A percentile compares a stretch with the other conserved stretches of the same genome.
Conservation (phyloP, 2,888 invertebrate species). For the Geotrupes spiniger region DNA sequence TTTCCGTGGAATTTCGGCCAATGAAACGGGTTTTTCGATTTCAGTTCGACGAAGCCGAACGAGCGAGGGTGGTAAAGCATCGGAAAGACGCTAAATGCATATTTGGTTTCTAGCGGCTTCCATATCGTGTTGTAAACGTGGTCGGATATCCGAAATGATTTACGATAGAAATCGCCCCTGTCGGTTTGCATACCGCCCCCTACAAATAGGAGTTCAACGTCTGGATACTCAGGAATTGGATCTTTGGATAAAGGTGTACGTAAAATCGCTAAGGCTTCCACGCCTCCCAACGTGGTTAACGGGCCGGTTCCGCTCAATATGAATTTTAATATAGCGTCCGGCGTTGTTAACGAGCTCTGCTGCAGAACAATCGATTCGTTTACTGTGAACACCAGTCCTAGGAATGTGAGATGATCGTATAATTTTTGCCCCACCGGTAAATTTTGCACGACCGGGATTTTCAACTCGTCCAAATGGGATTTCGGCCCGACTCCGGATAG, state of each 20-base stretch:
- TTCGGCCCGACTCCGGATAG: slow-evolving; percentile 65
- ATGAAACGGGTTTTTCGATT: slow-evolving; percentile 66
- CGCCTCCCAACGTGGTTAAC: slow-evolving; percentile 57
- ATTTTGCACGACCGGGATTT: slow-evolving; percentile 61
- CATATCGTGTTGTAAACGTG: slow-evolving; percentile 57
- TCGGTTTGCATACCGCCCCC: slow-evolving; percentile 59
- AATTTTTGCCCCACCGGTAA: slow-evolving; percentile 65
- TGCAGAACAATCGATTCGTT: slow-evolving; percentile 47
- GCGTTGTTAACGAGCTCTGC: slow-evolving; percentile 13
- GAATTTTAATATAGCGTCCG: slow-evolving; percentile 43
- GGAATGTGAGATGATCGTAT: slow-evolving; percentile 65
- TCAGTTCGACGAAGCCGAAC: slow-evolving; percentile 65
- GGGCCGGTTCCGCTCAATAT: slow-evolving; percentile 52
- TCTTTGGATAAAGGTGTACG: slow-evolving; percentile 11
- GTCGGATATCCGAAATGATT: slow-evolving; percentile 57
- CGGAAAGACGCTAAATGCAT: slow-evolving; percentile 55
- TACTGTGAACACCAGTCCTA: slow-evolving; percentile 56
- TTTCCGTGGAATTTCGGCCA: slow-evolving; percentile 74
- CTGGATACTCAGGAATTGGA: slow-evolving; percentile 54
- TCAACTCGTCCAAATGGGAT: slow-evolving; percentile 56
- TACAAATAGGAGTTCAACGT: slow-evolving; percentile 62
- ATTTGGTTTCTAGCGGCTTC: slow-evolving; percentile 52
- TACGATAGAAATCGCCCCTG: slow-evolving; percentile 36
- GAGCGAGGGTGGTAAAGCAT: slow-evolving; percentile 72
- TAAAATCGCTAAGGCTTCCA: slow-evolving; percentile 60